Evolutionary conservation across 2,113 vertebrate species (phyloP).

Genomic region (Chaenogobius annularis): DNA sequence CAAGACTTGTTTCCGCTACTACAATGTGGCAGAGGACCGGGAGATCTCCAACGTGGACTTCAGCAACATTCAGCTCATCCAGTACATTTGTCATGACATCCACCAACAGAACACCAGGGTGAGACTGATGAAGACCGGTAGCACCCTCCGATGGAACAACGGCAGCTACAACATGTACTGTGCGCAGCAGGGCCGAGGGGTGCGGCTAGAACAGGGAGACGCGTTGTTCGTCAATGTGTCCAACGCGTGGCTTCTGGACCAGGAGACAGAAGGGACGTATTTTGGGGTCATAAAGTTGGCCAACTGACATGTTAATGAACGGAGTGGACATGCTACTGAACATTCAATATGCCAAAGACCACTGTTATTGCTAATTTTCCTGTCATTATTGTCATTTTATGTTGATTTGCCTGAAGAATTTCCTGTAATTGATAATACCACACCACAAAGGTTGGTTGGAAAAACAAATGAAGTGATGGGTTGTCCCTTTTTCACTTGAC

Average conservation of each 20-base stretch:
- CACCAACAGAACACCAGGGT: constrained; percentile 81
- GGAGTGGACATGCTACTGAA: constrained; percentile 77
- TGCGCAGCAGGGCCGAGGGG: constrained; percentile 88
- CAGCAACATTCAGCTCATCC: constrained; percentile 86
- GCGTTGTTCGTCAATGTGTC: constrained; percentile 88
- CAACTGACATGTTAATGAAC: constrained; percentile 70
- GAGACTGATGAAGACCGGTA: constrained; percentile 88
- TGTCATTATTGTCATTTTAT: constrained; percentile 19
- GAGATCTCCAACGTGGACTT: constrained; percentile 64
- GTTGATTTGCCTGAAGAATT: constrained; percentile 36
- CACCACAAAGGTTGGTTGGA: constrained; percentile 15
- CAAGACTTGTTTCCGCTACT: constrained; percentile 93
- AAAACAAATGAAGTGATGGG: constrained; percentile 10
- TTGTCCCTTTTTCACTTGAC: neutral
- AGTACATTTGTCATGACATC: constrained; percentile 85
- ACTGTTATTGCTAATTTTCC: constrained; percentile 73
- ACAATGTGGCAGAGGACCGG: constrained; percentile 46
- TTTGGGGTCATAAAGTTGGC: constrained; percentile 93
- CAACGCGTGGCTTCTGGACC: constrained; percentile 87
- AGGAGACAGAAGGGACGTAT: constrained; percentile 86
- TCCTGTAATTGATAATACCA: constrained; percentile 27
- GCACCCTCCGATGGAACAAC: constrained; percentile 86
- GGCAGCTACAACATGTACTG: constrained; percentile 92
- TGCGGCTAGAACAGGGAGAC: constrained; percentile 83
- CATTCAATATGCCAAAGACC: constrained; percentile 71